These are phyloP conservation scores for Apistogramma diplotaenia DNA, from an alignment of 2,113 vertebrate species.

Conservation along the genomic window DNA sequence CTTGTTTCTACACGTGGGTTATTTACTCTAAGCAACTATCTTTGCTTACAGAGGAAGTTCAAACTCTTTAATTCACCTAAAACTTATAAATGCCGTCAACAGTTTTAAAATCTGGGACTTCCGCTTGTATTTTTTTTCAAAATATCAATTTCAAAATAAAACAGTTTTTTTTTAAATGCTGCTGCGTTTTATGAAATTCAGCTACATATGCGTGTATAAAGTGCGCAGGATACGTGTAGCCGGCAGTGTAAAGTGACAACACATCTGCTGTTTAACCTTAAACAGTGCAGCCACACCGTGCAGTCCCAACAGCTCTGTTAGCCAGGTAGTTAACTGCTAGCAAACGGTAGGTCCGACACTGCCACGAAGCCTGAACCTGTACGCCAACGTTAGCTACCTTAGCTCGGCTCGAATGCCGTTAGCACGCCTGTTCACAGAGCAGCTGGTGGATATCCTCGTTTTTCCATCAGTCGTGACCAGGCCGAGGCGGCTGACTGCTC, in stretches of 20 bases:
- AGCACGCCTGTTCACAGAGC: slow-evolving; percentile 16
- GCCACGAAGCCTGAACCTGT: slow-evolving; percentile 52
- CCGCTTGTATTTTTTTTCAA: background rate
- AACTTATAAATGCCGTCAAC: background rate
- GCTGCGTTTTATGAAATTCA: background rate
- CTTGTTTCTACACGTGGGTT: background rate
- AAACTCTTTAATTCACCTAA: background rate
- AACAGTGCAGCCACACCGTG: background rate
- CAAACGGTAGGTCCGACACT: background rate
- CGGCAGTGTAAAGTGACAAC: background rate
- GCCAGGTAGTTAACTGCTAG: slow-evolving; percentile 14
- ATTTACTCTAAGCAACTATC: background rate
- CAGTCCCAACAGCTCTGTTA: background rate
- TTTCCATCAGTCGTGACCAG: slow-evolving; percentile 58
- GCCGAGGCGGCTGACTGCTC: slow-evolving; percentile 25
- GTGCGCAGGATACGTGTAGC: background rate
- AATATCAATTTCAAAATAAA: slow-evolving; percentile 31
- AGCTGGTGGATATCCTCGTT: slow-evolving; percentile 21
- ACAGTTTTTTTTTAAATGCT: background rate
- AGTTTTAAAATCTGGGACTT: background rate
- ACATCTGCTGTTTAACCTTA: background rate
- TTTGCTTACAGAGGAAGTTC: background rate
- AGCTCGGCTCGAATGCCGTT: slow-evolving; percentile 31
- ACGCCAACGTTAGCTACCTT: slow-evolving; percentile 39
- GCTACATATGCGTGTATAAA: background rate